These are phyloP conservation scores for Dioctria linearis DNA, from an alignment of 2,888 invertebrate species.

Conservation along the genomic window DNA sequence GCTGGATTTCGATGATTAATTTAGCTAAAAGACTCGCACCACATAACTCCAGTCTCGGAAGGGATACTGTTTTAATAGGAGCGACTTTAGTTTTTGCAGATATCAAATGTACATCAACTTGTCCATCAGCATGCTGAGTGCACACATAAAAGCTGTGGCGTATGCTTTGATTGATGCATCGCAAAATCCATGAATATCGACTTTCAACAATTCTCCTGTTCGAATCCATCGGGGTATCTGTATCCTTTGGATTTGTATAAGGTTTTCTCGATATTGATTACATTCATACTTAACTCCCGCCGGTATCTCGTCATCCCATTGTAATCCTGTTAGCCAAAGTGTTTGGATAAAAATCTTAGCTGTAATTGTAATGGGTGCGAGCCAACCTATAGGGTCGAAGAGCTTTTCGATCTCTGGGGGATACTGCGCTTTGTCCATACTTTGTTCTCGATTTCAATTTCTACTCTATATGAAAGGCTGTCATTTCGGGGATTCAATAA, in stretches of 20 bases:
- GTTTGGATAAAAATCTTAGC: slow-evolving; percentile 53
- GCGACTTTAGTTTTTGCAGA: not conserved
- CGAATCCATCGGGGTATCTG: not conserved
- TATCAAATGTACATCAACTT: not conserved
- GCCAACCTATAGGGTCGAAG: slow-evolving; percentile 50
- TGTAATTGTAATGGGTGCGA: slow-evolving; percentile 37
- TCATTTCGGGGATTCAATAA: slow-evolving; percentile 37
- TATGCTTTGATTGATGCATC: not conserved
- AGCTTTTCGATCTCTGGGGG: too few relatives aligned
- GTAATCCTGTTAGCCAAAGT: slow-evolving; percentile 33
- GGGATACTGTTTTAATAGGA: not conserved
- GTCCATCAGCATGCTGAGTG: not conserved
- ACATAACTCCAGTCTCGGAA: not conserved
- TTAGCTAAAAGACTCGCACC: too few relatives aligned
- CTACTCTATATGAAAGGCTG: slow-evolving; percentile 6
- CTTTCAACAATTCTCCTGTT: too few relatives aligned
- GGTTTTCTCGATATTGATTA: not conserved
- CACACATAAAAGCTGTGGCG: not conserved
- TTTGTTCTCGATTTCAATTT: too few relatives aligned
- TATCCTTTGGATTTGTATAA: not conserved
- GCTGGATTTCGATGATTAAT: too few relatives aligned
- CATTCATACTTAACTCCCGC: not conserved
- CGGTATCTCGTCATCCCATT: slow-evolving; percentile 53
- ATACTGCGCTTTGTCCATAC: too few relatives aligned
- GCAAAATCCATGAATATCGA: slow-evolving; percentile 18